phyloP scores from a whole-genome alignment of 2,888 invertebrate genomes.

The Platycheirus rosarum region DNA sequence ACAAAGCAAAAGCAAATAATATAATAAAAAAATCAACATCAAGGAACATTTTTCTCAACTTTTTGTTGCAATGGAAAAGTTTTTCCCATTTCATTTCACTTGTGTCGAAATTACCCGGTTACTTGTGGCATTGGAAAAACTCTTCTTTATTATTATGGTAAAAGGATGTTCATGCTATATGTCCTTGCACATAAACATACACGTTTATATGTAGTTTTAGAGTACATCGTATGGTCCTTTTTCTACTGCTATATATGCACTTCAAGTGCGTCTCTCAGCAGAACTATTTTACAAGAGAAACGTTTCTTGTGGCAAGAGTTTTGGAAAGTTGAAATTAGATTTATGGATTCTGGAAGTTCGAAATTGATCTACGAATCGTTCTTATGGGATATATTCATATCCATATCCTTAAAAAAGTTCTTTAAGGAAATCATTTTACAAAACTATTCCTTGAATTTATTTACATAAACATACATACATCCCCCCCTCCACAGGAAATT shows the following conservation, averaged over 20 bases:
- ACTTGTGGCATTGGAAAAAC: conserved; percentile 56
- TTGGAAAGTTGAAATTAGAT: conserved; percentile 64
- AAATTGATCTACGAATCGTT: conserved; percentile 70
- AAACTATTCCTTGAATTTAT: conserved; percentile 53
- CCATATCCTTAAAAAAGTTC: conserved; percentile 22
- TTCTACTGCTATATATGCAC: not conserved
- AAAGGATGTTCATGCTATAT: conserved; percentile 22
- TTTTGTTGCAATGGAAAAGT: conserved; percentile 35
- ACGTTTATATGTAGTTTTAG: not conserved
- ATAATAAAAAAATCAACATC: not conserved
- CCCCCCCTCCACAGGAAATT: conserved; percentile 61
- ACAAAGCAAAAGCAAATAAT: too few species aligned
- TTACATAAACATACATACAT: not conserved
- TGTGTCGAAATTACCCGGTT: conserved; percentile 62
- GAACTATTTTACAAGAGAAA: conserved; percentile 28
- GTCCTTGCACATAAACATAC: conserved; percentile 16
- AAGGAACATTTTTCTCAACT: conserved; percentile 13
- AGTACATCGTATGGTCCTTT: not conserved
- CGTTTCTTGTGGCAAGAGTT: conserved; percentile 54
- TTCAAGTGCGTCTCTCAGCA: conserved; percentile 29
- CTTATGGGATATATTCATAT: conserved; percentile 55
- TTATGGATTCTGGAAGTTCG: conserved; percentile 69
- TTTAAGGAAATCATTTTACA: conserved; percentile 53
- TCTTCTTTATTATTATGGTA: conserved; percentile 59
- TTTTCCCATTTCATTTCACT: conserved; percentile 41